Evolutionary conservation across 2,888 invertebrate species (phyloP), one percentile per base, ranked within the genome.

Genomic region (Lasioglossum figueresi): DNA sequence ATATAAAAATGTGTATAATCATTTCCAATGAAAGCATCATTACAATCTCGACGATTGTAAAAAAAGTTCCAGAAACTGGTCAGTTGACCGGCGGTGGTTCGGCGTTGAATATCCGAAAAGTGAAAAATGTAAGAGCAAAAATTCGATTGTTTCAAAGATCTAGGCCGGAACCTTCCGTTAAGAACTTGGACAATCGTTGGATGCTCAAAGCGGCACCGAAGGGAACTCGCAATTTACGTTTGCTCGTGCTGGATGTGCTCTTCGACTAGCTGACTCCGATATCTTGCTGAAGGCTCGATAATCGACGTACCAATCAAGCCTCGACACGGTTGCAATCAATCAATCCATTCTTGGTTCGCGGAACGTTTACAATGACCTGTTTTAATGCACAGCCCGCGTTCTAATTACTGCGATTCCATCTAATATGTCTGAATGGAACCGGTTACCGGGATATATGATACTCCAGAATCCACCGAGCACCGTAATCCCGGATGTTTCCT

Each of bases 401-500:
- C 84, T 88, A 91, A 92, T 92, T 91, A 88, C 84, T 63, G 45
- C 78, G 85, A 87, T 86, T 82, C 73, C 71, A 66, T 82, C 79
- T 85, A 86, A 89, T 88, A 85, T 76, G 84, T 84, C 84, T 66
- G 82, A 80, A n/a, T 73, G 88, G 88, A 90, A 88, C 82, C 89
- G 90, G 89, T 90, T 90, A 72, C 88, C 76, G 66, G 82, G 87
- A 90, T 90, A 90, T 90, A 89, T 88, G 91, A 86, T 88, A 87
- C 89, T 85, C 82, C 79, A 77, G 73, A 80, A 87, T 83, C 83
- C 79, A 77, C 82, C 84, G 73, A 81, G 79, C 79, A 79, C 43
- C 76, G 88, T 92, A 92, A 92, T 92, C 92, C 88, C n/a, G 84
- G 83, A 85, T 87, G 84, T 86, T 90, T 83, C 79, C 85, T 78